Base-by-base conservation (phyloP, 1,140 invertebrate species). In the Drosophila littoralis region DNA sequence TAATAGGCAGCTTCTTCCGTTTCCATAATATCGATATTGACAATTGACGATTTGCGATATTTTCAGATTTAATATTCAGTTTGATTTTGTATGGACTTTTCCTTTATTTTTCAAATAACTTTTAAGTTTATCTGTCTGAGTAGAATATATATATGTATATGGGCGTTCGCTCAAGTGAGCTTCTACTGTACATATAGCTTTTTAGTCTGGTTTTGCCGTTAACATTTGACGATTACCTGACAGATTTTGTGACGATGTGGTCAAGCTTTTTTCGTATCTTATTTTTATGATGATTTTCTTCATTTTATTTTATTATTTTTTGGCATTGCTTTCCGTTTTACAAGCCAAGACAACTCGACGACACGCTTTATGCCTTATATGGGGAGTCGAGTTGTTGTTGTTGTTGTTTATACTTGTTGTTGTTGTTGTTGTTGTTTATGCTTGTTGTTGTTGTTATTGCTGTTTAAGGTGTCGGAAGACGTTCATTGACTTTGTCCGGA, bases 391-490 rank as follows among this genome's bases (percentile, higher is more conserved):
- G 59, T 51, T 51, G 17, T 46, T 46, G 45, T 10, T 46, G 43
- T n/a, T n/a, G n/a, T n/a, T n/a, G n/a, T n/a, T n/a, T n/a, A n/a
- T n/a, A n/a, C n/a, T 7, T 46, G 12, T 13, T 35, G 5, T 61
- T 35, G 63, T 55, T 55, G 69, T 15, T 72, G 52, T 57, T 48
- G 48, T 28, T 51, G 57, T 43, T 28, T 3, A 22, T 22, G 4
- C 4, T 28, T 67, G 45, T 15, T 59, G 48, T 73, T 54, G 57
- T 28, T 60, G 36, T 6, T n/a, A 35, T 8, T 28, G 57, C 67
- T 72, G 72, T 64, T 88, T 73, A 77, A 72, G 76, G 79, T 88
- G 76, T 79, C 68, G 83, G 82, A 79, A 88, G 83, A 79, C 83
- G 83, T 88, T 86, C 83, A 83, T 83, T 86, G 83, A 86, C 77